phyloP scores from a whole-genome alignment of 2,888 invertebrate genomes.

The Dryobota labecula region DNA sequence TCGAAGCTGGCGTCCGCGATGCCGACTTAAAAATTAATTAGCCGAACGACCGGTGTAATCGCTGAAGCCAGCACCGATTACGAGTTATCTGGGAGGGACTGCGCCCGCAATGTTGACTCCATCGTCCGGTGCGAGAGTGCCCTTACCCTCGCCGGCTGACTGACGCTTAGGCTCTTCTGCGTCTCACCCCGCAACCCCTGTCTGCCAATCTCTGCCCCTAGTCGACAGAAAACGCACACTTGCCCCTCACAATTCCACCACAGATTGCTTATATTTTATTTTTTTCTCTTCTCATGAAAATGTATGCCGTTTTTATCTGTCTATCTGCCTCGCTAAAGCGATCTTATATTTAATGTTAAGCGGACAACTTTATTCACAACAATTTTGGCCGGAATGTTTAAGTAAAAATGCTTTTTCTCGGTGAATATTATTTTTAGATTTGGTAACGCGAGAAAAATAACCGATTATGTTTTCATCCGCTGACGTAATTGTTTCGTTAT shows the following conservation, averaged over 20 bases:
- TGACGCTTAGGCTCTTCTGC: conserved; percentile 76
- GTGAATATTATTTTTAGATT: conserved; percentile 78
- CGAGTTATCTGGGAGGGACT: conserved; percentile 76
- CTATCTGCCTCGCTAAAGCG: conserved; percentile 84
- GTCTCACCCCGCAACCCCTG: conserved; percentile 62
- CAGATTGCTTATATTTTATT: conserved; percentile 80
- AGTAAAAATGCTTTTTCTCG: conserved; percentile 73
- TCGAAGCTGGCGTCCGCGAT: conserved; percentile 81
- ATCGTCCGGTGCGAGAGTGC: conserved; percentile 73
- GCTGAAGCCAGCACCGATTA: conserved; percentile 83
- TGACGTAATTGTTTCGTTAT: conserved; percentile 61
- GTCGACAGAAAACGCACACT: conserved; percentile 81
- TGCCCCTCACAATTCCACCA: conserved; percentile 79
- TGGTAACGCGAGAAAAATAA: conserved; percentile 73
- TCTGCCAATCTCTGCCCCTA: conserved; percentile 79
- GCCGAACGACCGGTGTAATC: conserved; percentile 90
- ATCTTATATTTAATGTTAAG: conserved; percentile 86
- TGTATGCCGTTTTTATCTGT: conserved; percentile 85
- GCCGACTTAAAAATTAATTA: conserved; percentile 91
- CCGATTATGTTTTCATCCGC: conserved; percentile 67
- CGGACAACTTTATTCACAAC: conserved; percentile 81
- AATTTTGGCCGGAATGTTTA: conserved; percentile 76
- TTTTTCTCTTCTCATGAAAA: conserved; percentile 84
- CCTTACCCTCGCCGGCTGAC: conserved; percentile 70
- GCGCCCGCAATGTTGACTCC: conserved; percentile 79